Percentiles rank a stretch among this genome's conserved stretches.
phyloP scores from a whole-genome alignment of 1,140 invertebrate species.

The Hypothenemus hampei region DNA sequence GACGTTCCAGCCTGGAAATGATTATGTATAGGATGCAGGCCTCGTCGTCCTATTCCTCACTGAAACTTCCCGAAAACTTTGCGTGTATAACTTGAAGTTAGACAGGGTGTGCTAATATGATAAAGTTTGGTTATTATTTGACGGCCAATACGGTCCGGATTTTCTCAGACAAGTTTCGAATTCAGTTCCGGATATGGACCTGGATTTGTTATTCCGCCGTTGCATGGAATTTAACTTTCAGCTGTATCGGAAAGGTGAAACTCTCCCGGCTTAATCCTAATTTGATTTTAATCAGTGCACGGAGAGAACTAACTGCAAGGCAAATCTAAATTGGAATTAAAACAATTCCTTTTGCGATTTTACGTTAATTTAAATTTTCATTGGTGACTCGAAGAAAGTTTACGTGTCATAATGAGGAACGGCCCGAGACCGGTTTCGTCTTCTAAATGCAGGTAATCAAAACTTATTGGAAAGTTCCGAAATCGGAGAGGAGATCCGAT shows the following conservation, averaged over 20 bases:
- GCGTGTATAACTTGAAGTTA: constrained; percentile 8
- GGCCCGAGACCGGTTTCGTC: too few relatives aligned
- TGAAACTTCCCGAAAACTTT: constrained; percentile 4
- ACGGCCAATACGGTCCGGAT: background rate
- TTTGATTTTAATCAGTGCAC: too few relatives aligned
- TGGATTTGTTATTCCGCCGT: background rate
- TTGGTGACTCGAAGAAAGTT: too few relatives aligned
- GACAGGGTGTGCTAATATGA: constrained; percentile 1
- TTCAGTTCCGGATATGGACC: background rate
- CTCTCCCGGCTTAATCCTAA: too few relatives aligned
- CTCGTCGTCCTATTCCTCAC: background rate
- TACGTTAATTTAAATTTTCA: too few relatives aligned
- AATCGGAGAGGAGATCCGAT: background rate
- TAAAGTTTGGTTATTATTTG: constrained; percentile 8
- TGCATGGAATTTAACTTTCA: too few relatives aligned
- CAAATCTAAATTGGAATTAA: too few relatives aligned
- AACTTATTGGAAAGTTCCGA: constrained; percentile 5
- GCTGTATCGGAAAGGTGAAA: too few relatives aligned
- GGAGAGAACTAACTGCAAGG: too few relatives aligned
- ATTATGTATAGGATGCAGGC: too few relatives aligned
- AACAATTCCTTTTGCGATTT: too few relatives aligned
- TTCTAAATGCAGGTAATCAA: constrained; percentile 5
- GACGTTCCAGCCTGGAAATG: background rate
- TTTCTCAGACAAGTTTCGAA: background rate
- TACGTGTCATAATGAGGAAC: too few relatives aligned